phyloP scores from a whole-genome alignment of 2,797 vertebrate genomes.

The Oreochromis mossambicus region DNA sequence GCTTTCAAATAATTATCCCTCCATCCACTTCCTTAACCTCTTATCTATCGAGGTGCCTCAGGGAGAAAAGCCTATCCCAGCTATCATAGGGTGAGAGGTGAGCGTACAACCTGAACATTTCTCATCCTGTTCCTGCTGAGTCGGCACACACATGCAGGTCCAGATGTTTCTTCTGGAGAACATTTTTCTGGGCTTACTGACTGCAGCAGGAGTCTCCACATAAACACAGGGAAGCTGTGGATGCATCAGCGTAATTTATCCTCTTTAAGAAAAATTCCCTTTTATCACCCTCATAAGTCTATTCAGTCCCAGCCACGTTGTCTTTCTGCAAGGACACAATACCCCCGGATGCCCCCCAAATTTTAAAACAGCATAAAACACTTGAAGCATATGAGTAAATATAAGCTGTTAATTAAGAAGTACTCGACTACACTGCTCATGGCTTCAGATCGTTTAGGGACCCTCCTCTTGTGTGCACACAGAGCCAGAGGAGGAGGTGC shows the following conservation, averaged over 20 bases:
- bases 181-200: accelerated
- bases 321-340: background rate
- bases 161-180: background rate
- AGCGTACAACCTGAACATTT: background rate
- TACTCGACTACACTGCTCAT: background rate
- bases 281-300: background rate
- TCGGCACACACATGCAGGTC: background rate
- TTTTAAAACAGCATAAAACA: background rate
- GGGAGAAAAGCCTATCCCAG: background rate
- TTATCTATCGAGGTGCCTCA: accelerated
- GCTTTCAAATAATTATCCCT: background rate
- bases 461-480: background rate
- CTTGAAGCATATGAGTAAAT: background rate
- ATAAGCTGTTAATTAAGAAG: accelerated
- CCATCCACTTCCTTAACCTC: background rate
- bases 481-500: background rate
- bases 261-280: background rate
- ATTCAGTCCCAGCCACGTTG: background rate
- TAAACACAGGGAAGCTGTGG: accelerated
- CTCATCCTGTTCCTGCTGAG: background rate
- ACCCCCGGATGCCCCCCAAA: background rate
- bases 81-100: background rate
- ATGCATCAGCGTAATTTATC: background rate
- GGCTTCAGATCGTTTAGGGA: background rate
- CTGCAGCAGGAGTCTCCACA: background rate